Conservation (phyloP, 2,888 invertebrate genomes). For the Sinhomidia bicolor region DNA sequence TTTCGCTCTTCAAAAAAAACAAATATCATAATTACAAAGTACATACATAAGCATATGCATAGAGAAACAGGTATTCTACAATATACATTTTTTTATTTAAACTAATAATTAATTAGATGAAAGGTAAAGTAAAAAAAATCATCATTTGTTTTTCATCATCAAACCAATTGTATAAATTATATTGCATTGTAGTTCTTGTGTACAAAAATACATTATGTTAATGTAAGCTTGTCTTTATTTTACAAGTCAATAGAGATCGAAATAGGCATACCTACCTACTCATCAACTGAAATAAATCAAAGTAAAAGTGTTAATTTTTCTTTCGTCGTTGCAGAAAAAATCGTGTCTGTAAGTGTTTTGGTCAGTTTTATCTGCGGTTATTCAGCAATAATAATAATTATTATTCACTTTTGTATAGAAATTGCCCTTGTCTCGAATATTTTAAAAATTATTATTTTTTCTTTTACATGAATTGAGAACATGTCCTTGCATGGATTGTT, state of each 20-base stretch:
- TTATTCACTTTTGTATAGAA: slow-evolving; percentile 25
- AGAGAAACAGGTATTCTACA: too few relatives aligned
- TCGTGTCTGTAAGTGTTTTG: slow-evolving; percentile 15
- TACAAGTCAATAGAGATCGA: background rate
- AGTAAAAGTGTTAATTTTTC: slow-evolving; percentile 33
- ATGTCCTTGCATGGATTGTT: slow-evolving; percentile 11
- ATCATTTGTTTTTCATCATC: too few relatives aligned
- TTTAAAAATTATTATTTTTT: slow-evolving; percentile 22
- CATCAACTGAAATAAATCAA: slow-evolving; percentile 20
- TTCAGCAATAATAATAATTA: slow-evolving; percentile 27
- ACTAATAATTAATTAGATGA: too few relatives aligned
- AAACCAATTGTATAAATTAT: too few relatives aligned
- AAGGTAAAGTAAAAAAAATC: too few relatives aligned
- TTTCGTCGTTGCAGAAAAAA: background rate
- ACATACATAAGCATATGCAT: too few relatives aligned
- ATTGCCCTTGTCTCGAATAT: slow-evolving; percentile 65
- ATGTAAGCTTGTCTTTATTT: too few relatives aligned
- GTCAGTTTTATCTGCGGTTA: background rate
- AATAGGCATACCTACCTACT: background rate
- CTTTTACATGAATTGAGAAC: slow-evolving; percentile 11
- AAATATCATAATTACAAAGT: too few relatives aligned
- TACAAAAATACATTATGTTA: too few relatives aligned
- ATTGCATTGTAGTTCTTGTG: too few relatives aligned
- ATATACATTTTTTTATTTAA: background rate
- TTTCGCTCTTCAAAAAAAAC: slow-evolving; percentile 77